Evolutionary conservation across 2,113 vertebrate genomes (phyloP).

Genomic region (Cryptomyrus ogoouensis): DNA sequence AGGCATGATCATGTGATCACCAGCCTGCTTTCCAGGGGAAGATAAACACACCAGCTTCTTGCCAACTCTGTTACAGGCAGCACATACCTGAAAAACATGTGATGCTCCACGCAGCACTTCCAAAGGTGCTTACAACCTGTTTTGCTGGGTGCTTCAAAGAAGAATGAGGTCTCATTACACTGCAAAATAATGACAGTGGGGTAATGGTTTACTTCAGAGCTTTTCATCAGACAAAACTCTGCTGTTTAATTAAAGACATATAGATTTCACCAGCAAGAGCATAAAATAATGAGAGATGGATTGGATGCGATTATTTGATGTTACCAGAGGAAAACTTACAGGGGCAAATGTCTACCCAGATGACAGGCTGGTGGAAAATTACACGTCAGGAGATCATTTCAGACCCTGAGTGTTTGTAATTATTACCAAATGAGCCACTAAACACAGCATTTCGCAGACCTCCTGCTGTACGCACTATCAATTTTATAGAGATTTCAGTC

Average conservation of each 20-base stretch:
- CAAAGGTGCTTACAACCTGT: conserved; percentile 79
- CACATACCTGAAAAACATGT: conserved; percentile 79
- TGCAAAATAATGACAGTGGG: conserved; percentile 45
- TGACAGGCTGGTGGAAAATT: neutral
- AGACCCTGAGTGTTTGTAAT: neutral
- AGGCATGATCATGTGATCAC: neutral
- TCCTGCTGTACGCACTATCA: neutral
- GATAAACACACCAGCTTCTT: neutral
- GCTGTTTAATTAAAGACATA: neutral
- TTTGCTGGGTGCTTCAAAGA: conserved; percentile 76
- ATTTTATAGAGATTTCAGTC: neutral
- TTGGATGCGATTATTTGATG: neutral
- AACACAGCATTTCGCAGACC: neutral
- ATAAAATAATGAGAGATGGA: neutral
- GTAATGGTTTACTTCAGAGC: neutral
- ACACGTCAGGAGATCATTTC: neutral
- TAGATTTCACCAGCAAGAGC: neutral
- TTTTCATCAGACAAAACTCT: neutral
- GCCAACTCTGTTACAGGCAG: neutral
- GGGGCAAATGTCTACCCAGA: neutral
- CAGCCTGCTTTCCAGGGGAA: neutral
- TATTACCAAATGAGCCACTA: neutral
- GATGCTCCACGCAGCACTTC: conserved; percentile 85
- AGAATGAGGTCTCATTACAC: conserved; percentile 84
- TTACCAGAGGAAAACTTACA: neutral